A percentile compares a stretch with the other conserved stretches of the same genome.
These are phyloP conservation scores for Xenus cinereus DNA, from an alignment of 2,113 vertebrate genomes.

Conservation along the genomic window DNA sequence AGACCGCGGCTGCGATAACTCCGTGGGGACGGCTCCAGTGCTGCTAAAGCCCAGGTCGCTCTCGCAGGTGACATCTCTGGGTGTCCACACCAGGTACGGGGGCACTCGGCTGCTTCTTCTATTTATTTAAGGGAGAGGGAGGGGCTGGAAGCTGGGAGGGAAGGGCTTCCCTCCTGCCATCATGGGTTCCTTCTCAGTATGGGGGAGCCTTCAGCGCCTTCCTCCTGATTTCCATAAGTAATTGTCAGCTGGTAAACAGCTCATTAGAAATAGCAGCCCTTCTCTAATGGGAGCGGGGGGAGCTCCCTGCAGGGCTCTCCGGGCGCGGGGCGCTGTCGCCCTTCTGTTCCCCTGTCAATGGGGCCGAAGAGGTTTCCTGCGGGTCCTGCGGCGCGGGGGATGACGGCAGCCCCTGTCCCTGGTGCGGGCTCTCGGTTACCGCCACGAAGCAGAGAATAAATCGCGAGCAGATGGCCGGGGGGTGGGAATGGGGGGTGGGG, in stretches of 20 bases:
- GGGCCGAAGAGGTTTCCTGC: not conserved
- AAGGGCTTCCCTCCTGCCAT: not conserved
- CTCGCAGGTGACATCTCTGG: not conserved
- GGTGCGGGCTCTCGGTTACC: accelerated
- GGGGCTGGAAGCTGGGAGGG: not conserved
- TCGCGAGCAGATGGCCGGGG: not conserved
- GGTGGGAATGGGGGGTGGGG: accelerated
- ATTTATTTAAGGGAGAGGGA: accelerated
- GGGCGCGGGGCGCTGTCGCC: not conserved
- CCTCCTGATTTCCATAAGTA: constrained; percentile 39
- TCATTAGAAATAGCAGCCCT: constrained; percentile 23
- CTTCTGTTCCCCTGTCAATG: accelerated
- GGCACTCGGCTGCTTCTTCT: accelerated
- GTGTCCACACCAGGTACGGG: accelerated
- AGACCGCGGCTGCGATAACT: not conserved
- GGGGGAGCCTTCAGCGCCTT: not conserved
- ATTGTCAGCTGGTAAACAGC: constrained; percentile 54
- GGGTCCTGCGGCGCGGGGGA: accelerated
- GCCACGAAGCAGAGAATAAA: not conserved
- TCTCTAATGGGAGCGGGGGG: not conserved
- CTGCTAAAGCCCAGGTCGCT: not conserved
- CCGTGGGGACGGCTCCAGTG: accelerated
- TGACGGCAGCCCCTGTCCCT: accelerated
- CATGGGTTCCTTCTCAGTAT: not conserved
- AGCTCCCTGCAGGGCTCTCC: too few species aligned